A percentile compares a stretch with the other conserved stretches of the same genome.
These are phyloP conservation scores for Rhamphomyia laevipes DNA, from an alignment of 2,888 invertebrate species.

Conservation along the genomic window DNA sequence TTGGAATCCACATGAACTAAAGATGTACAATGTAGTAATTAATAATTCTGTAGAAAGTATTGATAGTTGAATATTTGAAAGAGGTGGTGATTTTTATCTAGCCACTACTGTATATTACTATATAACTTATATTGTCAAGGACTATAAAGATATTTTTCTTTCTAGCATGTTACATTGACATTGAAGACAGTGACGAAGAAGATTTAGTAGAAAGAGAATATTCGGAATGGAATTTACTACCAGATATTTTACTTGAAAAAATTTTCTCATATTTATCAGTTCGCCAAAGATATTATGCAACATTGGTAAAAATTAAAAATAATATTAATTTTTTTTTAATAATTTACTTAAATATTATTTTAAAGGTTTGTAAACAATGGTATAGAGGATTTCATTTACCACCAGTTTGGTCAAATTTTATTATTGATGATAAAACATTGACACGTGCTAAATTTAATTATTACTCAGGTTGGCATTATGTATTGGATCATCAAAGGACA, in stretches of 20 bases:
- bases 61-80: no score
- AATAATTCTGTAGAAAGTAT: no score
- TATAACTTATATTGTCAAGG: no score
- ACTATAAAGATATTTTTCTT: no score
- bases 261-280: slow-evolving; percentile 57
- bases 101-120: no score
- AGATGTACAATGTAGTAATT: no score
- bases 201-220: slow-evolving; percentile 33
- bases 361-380: slow-evolving; percentile 44
- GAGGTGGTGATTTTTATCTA: no score
- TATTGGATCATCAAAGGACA: slow-evolving; percentile 58
- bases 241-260: slow-evolving; percentile 60
- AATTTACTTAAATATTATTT: neutral
- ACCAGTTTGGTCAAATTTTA: slow-evolving; percentile 62
- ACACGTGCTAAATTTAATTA: slow-evolving; percentile 66
- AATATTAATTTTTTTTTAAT: neutral
- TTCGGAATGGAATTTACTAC: slow-evolving; percentile 54
- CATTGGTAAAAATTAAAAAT: slow-evolving; percentile 44
- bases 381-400: slow-evolving; percentile 58
- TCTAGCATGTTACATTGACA: slow-evolving; percentile 42
- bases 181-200: slow-evolving; percentile 34
- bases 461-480: slow-evolving; percentile 70
- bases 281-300: slow-evolving; percentile 60
- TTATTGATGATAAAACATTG: slow-evolving; percentile 57
- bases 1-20: no score